A percentile compares a stretch with the other conserved stretches of the same genome.
These are phyloP conservation scores for Andrena bucephala DNA, from an alignment of 2,888 invertebrate genomes.

Conservation along the genomic window DNA sequence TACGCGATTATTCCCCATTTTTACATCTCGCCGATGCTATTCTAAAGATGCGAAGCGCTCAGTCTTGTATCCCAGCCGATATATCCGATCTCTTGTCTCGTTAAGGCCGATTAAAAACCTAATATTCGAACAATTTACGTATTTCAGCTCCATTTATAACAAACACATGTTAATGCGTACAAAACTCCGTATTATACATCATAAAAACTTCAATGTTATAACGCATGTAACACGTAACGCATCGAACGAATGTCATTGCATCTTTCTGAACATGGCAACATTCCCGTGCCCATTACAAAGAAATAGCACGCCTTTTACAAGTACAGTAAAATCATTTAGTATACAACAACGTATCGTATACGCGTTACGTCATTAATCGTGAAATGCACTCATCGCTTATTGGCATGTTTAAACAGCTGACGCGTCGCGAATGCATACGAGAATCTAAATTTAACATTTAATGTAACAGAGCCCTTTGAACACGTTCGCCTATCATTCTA, in stretches of 20 bases:
- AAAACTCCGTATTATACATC: slow-evolving; percentile 13
- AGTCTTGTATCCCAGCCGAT: slow-evolving; percentile 80
- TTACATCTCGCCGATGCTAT: slow-evolving; percentile 63
- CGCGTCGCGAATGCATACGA: slow-evolving; percentile 16
- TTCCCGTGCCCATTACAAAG: slow-evolving; percentile 7
- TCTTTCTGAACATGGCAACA: slow-evolving; percentile 16
- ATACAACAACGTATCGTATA: slow-evolving; percentile 12
- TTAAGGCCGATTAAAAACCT: slow-evolving; percentile 67
- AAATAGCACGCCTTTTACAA: slow-evolving; percentile 9
- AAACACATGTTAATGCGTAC: slow-evolving; percentile 50
- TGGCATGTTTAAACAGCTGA: slow-evolving; percentile 48
- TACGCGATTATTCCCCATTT: slow-evolving; percentile 39
- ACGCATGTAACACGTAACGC: slow-evolving; percentile 9
- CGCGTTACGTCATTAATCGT: slow-evolving; percentile 30
- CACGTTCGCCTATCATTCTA: slow-evolving; percentile 28
- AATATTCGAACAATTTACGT: slow-evolving; percentile 42
- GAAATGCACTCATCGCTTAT: slow-evolving; percentile 48
- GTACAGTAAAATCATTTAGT: slow-evolving; percentile 25
- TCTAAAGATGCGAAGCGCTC: slow-evolving; percentile 76
- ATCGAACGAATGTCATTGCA: slow-evolving; percentile 33
- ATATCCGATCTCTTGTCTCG: slow-evolving; percentile 66
- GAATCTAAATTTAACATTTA: slow-evolving; percentile 41
- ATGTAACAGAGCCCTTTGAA: slow-evolving; percentile 59
- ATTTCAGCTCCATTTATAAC: slow-evolving; percentile 39
- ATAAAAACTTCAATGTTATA: slow-evolving; percentile 14